phyloP scores from a whole-genome alignment of 2,888 invertebrate genomes.

The Xestia xanthographa region DNA sequence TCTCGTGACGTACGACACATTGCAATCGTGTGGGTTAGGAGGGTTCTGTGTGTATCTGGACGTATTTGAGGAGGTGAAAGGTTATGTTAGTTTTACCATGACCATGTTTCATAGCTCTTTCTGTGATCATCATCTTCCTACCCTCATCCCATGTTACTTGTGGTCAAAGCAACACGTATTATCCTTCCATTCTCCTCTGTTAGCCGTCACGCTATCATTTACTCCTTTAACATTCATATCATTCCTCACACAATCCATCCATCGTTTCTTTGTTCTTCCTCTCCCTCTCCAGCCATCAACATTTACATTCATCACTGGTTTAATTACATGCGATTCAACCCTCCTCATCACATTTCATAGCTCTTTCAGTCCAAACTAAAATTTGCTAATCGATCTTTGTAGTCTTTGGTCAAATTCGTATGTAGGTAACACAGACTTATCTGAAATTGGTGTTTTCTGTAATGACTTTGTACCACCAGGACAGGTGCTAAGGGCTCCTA shows the following conservation, averaged over 20 bases:
- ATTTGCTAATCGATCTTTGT: background rate
- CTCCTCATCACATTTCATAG: too few relatives aligned
- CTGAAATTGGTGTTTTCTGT: background rate
- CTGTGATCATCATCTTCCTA: too few relatives aligned
- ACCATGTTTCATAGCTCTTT: background rate
- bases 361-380: background rate
- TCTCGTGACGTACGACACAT: constrained; percentile 56
- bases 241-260: too few relatives aligned
- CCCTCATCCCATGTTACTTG: too few relatives aligned
- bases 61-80: constrained; percentile 3
- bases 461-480: background rate
- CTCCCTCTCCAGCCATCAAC: too few relatives aligned
- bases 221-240: too few relatives aligned
- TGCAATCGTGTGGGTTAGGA: constrained; percentile 23
- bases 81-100: background rate
- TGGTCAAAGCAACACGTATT: too few relatives aligned
- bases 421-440: background rate
- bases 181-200: too few relatives aligned
- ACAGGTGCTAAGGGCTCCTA: background rate
- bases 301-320: too few relatives aligned
- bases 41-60: constrained; percentile 27
- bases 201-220: too few relatives aligned
- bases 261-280: too few relatives aligned
- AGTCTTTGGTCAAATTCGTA: background rate
- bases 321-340: too few relatives aligned